Conservation (phyloP, 2,888 invertebrate genomes). For the Drosophila acutilabella region DNA sequence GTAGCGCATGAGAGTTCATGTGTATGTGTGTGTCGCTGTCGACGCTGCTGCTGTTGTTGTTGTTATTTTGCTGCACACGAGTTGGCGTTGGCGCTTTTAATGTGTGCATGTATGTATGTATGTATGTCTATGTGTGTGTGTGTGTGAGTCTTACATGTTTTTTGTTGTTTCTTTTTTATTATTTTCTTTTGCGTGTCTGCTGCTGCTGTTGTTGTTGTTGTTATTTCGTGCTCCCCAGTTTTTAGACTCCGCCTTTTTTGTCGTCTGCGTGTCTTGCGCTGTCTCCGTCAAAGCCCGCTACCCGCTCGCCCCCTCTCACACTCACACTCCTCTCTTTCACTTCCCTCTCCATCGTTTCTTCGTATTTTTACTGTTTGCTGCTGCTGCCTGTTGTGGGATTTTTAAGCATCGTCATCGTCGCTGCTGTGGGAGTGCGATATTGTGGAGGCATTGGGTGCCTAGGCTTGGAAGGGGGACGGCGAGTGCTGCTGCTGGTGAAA, state of each 20-base stretch:
- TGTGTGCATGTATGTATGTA: conserved; percentile 60
- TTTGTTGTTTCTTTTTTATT: conserved; percentile 56
- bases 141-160: conserved; percentile 74
- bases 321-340: conserved; percentile 1
- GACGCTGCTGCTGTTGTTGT: conserved; percentile 45
- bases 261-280: conserved; percentile 74
- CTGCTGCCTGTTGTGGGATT: conserved; percentile 73
- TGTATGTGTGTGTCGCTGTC: conserved; percentile 31
- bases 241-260: conserved; percentile 84
- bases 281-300: conserved; percentile 51
- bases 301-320: neutral
- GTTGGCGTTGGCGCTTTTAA: conserved; percentile 75
- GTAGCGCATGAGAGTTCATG: conserved; percentile 56
- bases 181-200: conserved; percentile 72
- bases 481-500: conserved; percentile 57
- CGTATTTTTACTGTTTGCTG: conserved; percentile 61
- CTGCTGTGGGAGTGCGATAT: conserved; percentile 18
- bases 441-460: conserved; percentile 15
- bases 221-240: conserved; percentile 76
- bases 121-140: conserved; percentile 38
- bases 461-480: neutral
- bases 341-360: conserved; percentile 27
- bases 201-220: conserved; percentile 44
- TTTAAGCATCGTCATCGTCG: conserved; percentile 69
- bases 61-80: conserved; percentile 79